Base-by-base conservation (phyloP, 2,888 invertebrate species). In the Embidobia sp. region DNA sequence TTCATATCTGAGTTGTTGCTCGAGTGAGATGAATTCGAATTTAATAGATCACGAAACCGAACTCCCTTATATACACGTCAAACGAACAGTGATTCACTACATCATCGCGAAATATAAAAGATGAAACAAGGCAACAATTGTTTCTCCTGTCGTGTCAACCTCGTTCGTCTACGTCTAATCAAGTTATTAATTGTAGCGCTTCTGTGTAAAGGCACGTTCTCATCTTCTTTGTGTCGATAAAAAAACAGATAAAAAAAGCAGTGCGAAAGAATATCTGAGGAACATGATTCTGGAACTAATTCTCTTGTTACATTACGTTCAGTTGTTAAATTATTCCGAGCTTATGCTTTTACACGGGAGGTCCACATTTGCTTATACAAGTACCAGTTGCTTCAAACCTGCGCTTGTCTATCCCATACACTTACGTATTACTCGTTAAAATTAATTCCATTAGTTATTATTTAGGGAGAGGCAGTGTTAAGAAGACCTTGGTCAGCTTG, bases 191-290 rank as follows among this genome's bases (percentile, higher is more conserved):
- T 59, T 70, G 64, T 77, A 37, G 64, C 66, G 64, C 64, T 77
- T 64, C 64, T 76, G 67, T 69, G 75, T 63, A 70, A 76, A 69
- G 69, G 70, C 64, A 66, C 66, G 70, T 70, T 59, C 59, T 70
- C 76, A 63, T 53, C 10, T 53, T 49, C 22, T 29, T 49, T 51
- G 40, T 1, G 42, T 46, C 55, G n/a, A 67, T 55, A 6, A 46
- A 64, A 48, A 18, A 46, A 27, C 19, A 35, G 11, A 35, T n/a
- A 13, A 35, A 35, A 35, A 40, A 40, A 18, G n/a, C 16, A 27
- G 22, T 37, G 35, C 15, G 13, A 67, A 67, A 67, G 8, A 26
- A 48, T 15, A 10, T 16, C 6, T 1, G 33, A 48, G 44, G 49
- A 74, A 53, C 44, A 27, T 59, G 27, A 35, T 4, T 16, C 22